Base-by-base conservation (phyloP, 2,888 invertebrate genomes). In the Ochropleura leucogaster region DNA sequence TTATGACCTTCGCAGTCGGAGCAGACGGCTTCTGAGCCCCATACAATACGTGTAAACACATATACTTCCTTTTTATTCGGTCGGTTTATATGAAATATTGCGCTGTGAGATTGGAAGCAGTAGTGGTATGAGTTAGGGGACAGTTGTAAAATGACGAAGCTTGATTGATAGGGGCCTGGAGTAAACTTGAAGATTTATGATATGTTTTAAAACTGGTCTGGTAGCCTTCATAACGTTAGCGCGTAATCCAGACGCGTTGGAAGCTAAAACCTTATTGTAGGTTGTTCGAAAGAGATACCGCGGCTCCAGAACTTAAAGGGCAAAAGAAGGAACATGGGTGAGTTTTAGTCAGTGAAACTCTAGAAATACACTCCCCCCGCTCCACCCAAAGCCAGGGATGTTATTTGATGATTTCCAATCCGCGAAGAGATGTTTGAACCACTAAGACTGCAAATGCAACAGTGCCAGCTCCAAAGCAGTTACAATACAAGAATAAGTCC, bases 1-100 rank as follows among this genome's bases (percentile, higher is more conserved):
- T 88, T 89, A 88, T 82, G 65, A 70, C 82, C 80, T 74, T 79
- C 69, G 73, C 81, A 80, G 77, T 63, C 74, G 49, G 8, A 9
- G 20, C 74, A 79, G 84, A 81, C 77, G 76, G 75, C 74, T 84
- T 66, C 51, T 72, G 70, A 77, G 72, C 69, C 69, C 68, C 78
- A 67, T 46, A 75, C 79, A 62, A 83, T 51, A 49, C 75, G 44
- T 79, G 79, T 83, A 68, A 83, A 83, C 79, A 79, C 60, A 75
- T 81, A 70, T 70, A 82, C 55, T 30, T 46, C 66, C 78, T 74
- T 72, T 82, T 82, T 82, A 82, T 78, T 59, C 6, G 42, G 49
- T 44, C n/a, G 65, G 51, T 59, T 66, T 40, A 60, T 82, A 53
- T 74, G 69, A 79, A 79, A 82, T 74, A 81, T 77, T 77, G 49